Evolutionary conservation across 2,888 invertebrate genomes (phyloP).

Genomic region (Leptinotarsa juncta): DNA sequence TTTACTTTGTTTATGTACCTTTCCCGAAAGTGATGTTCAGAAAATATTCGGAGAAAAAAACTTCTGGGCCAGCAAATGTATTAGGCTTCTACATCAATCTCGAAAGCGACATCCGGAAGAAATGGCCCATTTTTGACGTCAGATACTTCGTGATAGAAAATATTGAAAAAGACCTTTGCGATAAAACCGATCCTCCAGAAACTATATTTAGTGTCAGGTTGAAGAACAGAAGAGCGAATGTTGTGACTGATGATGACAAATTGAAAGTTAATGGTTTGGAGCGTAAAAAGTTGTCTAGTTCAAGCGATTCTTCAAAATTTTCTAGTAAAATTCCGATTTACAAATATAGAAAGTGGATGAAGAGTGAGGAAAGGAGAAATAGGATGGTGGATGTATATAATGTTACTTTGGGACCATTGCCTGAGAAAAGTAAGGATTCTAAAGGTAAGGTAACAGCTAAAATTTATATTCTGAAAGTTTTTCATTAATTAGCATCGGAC

Average conservation of each 20-base stretch:
- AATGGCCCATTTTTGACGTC: slow-evolving; percentile 11
- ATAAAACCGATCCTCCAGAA: not conserved
- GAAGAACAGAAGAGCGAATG: slow-evolving; percentile 5
- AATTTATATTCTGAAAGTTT: not conserved
- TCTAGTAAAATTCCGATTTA: slow-evolving; percentile 25
- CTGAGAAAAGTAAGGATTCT: slow-evolving; percentile 1
- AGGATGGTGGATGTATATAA: not conserved
- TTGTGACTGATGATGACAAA: not conserved
- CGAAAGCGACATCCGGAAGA: slow-evolving; percentile 25
- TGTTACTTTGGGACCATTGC: slow-evolving; percentile 28
- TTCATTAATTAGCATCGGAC: too few relatives aligned
- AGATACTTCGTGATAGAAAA: slow-evolving; percentile 37
- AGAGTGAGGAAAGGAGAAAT: not conserved
- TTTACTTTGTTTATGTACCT: slow-evolving; percentile 14
- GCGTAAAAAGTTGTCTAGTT: not conserved
- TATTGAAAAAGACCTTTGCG: slow-evolving; percentile 9
- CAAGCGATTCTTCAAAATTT: not conserved
- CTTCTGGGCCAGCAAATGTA: not conserved
- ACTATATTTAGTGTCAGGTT: slow-evolving; percentile 10
- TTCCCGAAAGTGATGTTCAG: not conserved
- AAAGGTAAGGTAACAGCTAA: not conserved
- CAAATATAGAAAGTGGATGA: slow-evolving; percentile 13
- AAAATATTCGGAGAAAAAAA: not conserved
- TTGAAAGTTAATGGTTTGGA: not conserved
- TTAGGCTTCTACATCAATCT: slow-evolving; percentile 42